These are phyloP conservation scores for Sialia sialis DNA, from an alignment of 2,113 vertebrate species.

Conservation along the genomic window DNA sequence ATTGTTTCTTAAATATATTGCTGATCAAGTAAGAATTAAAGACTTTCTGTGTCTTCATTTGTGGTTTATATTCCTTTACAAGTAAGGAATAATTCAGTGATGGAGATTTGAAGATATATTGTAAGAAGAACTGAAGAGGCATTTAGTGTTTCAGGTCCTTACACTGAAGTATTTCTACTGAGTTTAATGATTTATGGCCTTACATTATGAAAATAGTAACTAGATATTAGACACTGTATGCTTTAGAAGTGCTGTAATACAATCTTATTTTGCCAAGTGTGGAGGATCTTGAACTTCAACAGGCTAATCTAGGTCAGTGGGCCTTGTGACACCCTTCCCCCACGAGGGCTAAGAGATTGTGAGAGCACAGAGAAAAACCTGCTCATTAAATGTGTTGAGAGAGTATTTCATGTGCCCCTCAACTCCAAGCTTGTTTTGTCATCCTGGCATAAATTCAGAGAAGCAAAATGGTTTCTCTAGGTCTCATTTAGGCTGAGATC, in stretches of 20 bases:
- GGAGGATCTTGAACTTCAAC: neutral
- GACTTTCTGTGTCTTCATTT: neutral
- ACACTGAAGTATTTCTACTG: neutral
- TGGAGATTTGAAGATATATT: neutral
- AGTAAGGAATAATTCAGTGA: neutral
- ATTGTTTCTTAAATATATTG: neutral
- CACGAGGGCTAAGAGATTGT: neutral
- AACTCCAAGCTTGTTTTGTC: neutral
- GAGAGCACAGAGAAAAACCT: neutral
- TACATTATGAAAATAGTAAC: neutral
- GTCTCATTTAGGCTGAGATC: neutral
- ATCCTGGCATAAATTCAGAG: neutral
- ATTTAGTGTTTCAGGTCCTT: neutral
- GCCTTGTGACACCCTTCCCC: neutral
- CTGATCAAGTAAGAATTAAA: neutral
- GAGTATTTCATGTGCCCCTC: neutral
- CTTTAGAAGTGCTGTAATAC: neutral
- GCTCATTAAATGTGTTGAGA: neutral
- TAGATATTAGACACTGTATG: neutral
- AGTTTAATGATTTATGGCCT: neutral
- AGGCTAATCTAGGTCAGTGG: neutral
- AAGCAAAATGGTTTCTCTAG: neutral
- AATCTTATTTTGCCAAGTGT: neutral
- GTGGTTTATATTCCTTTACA: neutral
- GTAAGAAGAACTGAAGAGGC: neutral